Conservation (phyloP, 1,140 invertebrate genomes). For the Ericerus pela region DNA sequence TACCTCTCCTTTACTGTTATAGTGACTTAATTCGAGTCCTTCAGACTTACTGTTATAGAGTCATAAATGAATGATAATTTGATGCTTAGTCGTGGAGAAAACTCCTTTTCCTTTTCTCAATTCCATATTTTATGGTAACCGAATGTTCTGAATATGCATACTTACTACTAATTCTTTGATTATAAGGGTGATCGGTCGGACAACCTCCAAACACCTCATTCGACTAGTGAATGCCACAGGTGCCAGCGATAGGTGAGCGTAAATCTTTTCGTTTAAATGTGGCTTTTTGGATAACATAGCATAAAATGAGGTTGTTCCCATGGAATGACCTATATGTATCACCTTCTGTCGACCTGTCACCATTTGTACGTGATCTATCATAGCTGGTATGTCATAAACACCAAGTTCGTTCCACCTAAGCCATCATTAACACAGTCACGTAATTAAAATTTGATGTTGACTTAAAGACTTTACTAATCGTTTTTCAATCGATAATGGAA, state of each 20-base stretch:
- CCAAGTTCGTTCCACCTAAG: conserved; percentile 46
- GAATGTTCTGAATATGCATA: too few species aligned
- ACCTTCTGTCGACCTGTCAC: conserved; percentile 34
- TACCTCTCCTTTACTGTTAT: too few species aligned
- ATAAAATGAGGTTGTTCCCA: conserved; percentile 39
- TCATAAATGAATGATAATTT: too few species aligned
- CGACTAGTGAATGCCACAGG: conserved; percentile 30
- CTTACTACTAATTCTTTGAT: conserved; percentile 12
- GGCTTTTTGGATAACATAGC: conserved; percentile 35
- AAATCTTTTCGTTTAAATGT: conserved; percentile 37
- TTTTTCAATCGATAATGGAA: background rate
- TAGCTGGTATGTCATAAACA: conserved; percentile 42
- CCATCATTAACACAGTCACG: too few species aligned
- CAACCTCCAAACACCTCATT: conserved; percentile 6
- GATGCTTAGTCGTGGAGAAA: too few species aligned
- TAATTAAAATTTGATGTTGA: background rate
- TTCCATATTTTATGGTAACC: too few species aligned
- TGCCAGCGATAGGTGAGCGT: conserved; percentile 31
- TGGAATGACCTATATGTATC: conserved; percentile 42
- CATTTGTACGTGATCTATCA: conserved; percentile 42
- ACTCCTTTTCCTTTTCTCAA: too few species aligned
- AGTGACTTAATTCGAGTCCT: too few species aligned
- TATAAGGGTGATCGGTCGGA: background rate
- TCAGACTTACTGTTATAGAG: too few species aligned
- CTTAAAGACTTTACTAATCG: background rate